A percentile compares a stretch with the other conserved stretches of the same genome.
phyloP scores from a whole-genome alignment of 2,113 vertebrate species.

The Heloderma charlesbogerti region DNA sequence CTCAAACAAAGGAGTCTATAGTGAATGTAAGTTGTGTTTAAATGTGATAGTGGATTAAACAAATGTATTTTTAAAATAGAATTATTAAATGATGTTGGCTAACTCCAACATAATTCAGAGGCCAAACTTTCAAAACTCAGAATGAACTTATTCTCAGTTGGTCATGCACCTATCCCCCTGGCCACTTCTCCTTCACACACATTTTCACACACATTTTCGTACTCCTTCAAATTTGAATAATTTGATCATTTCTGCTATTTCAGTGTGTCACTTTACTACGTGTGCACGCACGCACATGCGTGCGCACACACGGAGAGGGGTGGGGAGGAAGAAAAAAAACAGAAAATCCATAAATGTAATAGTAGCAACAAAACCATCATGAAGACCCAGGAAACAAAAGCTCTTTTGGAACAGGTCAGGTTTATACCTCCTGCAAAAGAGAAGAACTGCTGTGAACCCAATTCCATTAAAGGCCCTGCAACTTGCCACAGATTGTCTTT shows the following conservation, averaged over 20 bases:
- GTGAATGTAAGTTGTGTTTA: slow-evolving; percentile 86
- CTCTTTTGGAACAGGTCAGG: neutral
- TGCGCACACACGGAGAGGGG: too few relatives aligned
- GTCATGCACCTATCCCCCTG: neutral
- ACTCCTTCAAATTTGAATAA: neutral
- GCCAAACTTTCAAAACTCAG: neutral
- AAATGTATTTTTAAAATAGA: neutral
- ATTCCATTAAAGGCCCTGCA: neutral
- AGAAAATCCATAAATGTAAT: neutral
- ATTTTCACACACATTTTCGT: neutral
- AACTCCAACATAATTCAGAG: neutral
- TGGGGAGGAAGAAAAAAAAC: too few relatives aligned
- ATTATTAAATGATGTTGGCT: slow-evolving; percentile 6
- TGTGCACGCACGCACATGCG: neutral
- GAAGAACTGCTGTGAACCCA: neutral
- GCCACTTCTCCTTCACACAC: neutral
- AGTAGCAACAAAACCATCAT: neutral
- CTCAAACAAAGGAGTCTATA: slow-evolving; percentile 95
- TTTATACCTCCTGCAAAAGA: neutral
- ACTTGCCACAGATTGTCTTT: neutral
- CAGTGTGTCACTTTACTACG: neutral
- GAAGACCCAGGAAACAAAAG: neutral
- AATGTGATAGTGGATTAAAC: slow-evolving; percentile 13
- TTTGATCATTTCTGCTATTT: neutral
- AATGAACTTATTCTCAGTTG: neutral